These are phyloP conservation scores for Astreopora myriophthalma DNA, from an alignment of 64 coral and sea anemone genomes.

Conservation along the genomic window DNA sequence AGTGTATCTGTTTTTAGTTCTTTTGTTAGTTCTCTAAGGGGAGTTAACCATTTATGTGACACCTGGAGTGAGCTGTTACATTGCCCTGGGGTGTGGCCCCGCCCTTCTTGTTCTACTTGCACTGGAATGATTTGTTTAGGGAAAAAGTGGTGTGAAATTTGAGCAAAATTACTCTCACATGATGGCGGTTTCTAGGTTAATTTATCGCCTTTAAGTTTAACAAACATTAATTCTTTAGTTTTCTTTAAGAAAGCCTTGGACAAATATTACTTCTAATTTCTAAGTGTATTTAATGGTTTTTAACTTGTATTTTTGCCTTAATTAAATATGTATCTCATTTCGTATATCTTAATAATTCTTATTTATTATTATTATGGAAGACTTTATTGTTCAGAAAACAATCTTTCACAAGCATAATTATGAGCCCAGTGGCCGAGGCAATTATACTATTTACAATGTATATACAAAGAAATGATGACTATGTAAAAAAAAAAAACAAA, in stretches of 20 bases:
- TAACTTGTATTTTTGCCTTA: neutral
- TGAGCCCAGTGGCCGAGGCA: neutral
- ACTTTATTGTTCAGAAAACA: neutral
- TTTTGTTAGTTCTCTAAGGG: neutral
- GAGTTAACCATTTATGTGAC: neutral
- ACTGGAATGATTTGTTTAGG: conserved; percentile 10
- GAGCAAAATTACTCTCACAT: conserved; percentile 22
- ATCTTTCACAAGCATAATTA: neutral
- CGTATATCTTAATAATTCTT: neutral
- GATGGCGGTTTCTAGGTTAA: neutral
- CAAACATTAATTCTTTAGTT: neutral
- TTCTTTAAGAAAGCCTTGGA: neutral
- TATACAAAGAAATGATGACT: neutral
- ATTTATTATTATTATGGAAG: neutral
- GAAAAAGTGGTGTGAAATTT: neutral
- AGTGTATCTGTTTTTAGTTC: neutral
- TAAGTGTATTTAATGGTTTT: neutral
- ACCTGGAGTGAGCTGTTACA: neutral
- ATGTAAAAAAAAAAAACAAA: neutral
- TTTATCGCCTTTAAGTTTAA: neutral
- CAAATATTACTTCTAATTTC: neutral
- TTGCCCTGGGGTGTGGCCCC: neutral
- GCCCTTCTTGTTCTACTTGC: conserved; percentile 17
- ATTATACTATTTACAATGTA: neutral
- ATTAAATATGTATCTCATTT: neutral